phyloP scores from a whole-genome alignment of 1,140 invertebrate genomes.

The Drosophila elegans region DNA sequence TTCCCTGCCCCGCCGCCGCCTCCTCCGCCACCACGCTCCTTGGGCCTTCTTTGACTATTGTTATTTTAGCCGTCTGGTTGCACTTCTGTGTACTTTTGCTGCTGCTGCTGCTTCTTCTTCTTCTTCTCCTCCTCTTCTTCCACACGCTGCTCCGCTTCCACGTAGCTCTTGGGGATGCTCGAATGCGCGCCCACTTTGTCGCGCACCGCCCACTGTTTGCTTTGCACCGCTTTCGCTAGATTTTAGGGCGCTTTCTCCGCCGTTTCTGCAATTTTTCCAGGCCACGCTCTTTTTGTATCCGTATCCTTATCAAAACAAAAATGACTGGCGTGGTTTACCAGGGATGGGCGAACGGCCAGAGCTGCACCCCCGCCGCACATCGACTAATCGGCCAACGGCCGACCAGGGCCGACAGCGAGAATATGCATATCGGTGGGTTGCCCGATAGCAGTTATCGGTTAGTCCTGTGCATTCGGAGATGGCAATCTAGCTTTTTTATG shows the following conservation, averaged over 20 bases:
- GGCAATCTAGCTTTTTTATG: background rate
- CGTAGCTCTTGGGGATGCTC: slow-evolving; percentile 45
- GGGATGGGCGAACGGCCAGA: slow-evolving; percentile 54
- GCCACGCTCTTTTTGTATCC: slow-evolving; percentile 75
- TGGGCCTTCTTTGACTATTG: slow-evolving; percentile 43
- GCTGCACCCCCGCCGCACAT: slow-evolving; percentile 51
- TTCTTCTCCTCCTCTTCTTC: slow-evolving; percentile 34
- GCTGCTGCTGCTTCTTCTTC: slow-evolving; percentile 37
- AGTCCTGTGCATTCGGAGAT: background rate
- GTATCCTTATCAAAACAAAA: slow-evolving; percentile 85
- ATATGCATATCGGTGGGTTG: background rate
- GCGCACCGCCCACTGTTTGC: slow-evolving; percentile 53
- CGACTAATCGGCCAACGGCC: slow-evolving; percentile 35
- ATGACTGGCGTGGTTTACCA: slow-evolving; percentile 84
- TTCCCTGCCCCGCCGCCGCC: slow-evolving; percentile 32
- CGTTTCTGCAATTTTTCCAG: slow-evolving; percentile 67
- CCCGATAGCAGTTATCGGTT: slow-evolving; percentile 10
- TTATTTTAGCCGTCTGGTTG: slow-evolving; percentile 78
- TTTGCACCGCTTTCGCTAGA: slow-evolving; percentile 55
- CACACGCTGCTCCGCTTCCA: slow-evolving; percentile 63
- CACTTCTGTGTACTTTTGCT: slow-evolving; percentile 55
- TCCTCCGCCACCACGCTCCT: slow-evolving; percentile 34
- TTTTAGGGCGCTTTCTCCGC: slow-evolving; percentile 47
- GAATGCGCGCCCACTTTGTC: slow-evolving; percentile 34
- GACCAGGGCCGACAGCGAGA: slow-evolving; percentile 2